These are phyloP conservation scores for Tetraneura akinire DNA, from an alignment of 1,140 invertebrate species.

Conservation along the genomic window DNA sequence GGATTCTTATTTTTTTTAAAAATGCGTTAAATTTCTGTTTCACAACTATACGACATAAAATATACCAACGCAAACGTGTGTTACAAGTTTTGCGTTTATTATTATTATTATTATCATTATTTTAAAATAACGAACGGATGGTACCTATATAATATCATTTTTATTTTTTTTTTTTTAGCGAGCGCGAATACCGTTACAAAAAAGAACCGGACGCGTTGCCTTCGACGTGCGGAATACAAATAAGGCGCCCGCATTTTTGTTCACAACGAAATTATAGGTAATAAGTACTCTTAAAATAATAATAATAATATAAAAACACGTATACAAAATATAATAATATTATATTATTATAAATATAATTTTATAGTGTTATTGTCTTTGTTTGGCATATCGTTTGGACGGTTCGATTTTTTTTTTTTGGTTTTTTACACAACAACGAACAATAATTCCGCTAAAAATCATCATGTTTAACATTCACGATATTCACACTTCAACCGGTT, in stretches of 20 bases:
- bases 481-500: conserved; percentile 10
- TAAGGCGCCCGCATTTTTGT: conserved; percentile 33
- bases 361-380: not conserved
- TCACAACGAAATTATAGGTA: conserved; percentile 15
- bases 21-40: too few relatives aligned
- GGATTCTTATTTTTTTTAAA: too few relatives aligned
- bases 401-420: not conserved
- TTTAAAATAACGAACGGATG: not conserved
- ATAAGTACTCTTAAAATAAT: too few relatives aligned
- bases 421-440: not conserved
- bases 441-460: conserved; percentile 13
- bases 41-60: not conserved
- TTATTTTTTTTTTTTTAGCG: not conserved
- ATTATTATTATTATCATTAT: not conserved
- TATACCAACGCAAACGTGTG: not conserved
- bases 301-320: too few relatives aligned
- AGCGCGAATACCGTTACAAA: conserved; percentile 25
- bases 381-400: conserved; percentile 3
- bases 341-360: too few relatives aligned
- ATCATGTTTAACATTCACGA: not conserved
- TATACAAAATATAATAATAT: too few relatives aligned
- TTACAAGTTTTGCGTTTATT: not conserved
- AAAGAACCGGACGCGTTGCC: conserved; percentile 17
- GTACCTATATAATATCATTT: not conserved
- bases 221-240: conserved; percentile 34